Conservation (phyloP, 1,140 invertebrate species). For the Euschistus heros region DNA sequence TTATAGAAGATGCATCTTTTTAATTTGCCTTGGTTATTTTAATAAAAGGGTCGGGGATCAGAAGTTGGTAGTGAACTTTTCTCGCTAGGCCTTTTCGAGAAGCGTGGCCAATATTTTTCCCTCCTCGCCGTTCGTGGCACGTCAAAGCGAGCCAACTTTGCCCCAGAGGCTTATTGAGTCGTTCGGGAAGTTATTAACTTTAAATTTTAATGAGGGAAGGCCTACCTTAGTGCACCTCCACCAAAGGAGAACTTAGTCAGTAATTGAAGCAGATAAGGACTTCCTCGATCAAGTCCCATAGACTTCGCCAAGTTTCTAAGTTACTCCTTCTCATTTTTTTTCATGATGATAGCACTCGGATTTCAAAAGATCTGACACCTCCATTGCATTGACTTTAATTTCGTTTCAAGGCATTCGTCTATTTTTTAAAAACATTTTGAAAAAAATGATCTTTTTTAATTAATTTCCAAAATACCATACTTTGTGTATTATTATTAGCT, state of each 20-base stretch:
- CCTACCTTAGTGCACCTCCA: not conserved
- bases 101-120: slow-evolving; percentile 4
- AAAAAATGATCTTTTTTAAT: too few species aligned
- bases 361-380: too few species aligned
- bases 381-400: too few species aligned
- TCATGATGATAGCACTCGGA: too few species aligned
- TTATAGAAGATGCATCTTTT: too few species aligned
- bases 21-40: too few species aligned
- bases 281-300: not conserved
- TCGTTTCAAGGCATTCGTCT: too few species aligned
- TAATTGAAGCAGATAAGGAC: slow-evolving; percentile 9
- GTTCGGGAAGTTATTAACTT: slow-evolving; percentile 5
- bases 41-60: too few species aligned
- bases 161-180: slow-evolving; percentile 3
- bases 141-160: not conserved
- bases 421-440: too few species aligned
- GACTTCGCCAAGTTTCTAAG: not conserved
- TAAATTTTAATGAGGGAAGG: slow-evolving; percentile 8
- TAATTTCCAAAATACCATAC: too few species aligned
- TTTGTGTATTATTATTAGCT: too few species aligned
- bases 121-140: not conserved
- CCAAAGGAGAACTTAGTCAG: not conserved
- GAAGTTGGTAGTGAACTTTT: not conserved
- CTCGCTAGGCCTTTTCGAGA: not conserved
- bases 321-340: too few species aligned